phyloP scores from a whole-genome alignment of 2,888 invertebrate species.

The Tinea pellionella region DNA sequence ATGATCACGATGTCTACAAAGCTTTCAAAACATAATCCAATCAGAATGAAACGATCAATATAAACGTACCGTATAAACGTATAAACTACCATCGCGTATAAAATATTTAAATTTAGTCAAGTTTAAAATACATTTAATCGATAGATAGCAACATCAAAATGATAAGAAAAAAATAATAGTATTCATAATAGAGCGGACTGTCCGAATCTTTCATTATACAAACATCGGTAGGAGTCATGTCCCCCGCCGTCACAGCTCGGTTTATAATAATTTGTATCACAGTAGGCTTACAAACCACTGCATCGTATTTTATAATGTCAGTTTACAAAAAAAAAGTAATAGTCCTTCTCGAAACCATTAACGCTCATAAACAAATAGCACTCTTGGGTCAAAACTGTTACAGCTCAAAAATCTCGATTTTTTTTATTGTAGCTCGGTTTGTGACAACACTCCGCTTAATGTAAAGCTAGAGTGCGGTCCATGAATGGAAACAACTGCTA shows the following conservation, averaged over 20 bases:
- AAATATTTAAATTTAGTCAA: too few species aligned
- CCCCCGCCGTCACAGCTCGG: conserved; percentile 20
- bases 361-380: neutral
- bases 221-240: conserved; percentile 24
- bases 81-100: too few species aligned
- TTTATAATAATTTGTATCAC: conserved; percentile 18
- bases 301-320: conserved; percentile 15
- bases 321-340: neutral
- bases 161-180: neutral
- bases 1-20: too few species aligned
- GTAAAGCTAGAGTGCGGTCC: too few species aligned
- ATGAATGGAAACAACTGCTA: too few species aligned
- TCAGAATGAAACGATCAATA: too few species aligned
- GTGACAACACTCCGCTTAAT: too few species aligned
- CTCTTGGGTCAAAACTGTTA: too few species aligned
- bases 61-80: too few species aligned
- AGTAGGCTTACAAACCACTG: conserved; percentile 17
- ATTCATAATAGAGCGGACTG: neutral
- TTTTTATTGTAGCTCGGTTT: too few species aligned
- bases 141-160: neutral
- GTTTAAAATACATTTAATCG: neutral
- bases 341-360: conserved; percentile 5
- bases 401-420: too few species aligned
- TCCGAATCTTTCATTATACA: conserved; percentile 5
- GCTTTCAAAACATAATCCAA: too few species aligned